A percentile compares a stretch with the other conserved stretches of the same genome.
phyloP scores from a whole-genome alignment of 1,140 invertebrate genomes.

The Rhynchophorus ferrugineus region DNA sequence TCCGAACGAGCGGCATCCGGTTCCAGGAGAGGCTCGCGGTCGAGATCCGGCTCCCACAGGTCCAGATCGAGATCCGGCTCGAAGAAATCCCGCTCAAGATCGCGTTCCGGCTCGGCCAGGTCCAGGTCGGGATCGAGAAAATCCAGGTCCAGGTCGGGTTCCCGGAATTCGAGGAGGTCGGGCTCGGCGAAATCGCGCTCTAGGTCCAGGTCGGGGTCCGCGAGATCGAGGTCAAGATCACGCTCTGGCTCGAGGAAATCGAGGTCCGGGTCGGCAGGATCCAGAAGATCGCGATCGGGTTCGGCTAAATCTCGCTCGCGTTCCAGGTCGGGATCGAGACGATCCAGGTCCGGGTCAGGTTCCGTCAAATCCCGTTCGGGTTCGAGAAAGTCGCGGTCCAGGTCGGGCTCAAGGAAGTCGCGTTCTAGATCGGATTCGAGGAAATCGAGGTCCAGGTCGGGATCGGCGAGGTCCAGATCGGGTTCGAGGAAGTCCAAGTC shows the following conservation, averaged over 20 bases:
- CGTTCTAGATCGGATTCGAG: conserved; percentile 25
- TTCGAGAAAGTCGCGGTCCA: conserved; percentile 28
- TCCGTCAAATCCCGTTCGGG: conserved; percentile 28
- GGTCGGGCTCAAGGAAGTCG: conserved; percentile 25
- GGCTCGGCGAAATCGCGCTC: conserved; percentile 23
- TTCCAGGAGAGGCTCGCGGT: conserved; percentile 15
- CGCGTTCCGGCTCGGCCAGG: conserved; percentile 23
- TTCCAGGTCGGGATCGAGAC: conserved; percentile 35
- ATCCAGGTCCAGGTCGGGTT: conserved; percentile 34
- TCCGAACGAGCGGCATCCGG: conserved; percentile 10
- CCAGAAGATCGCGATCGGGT: conserved; percentile 28
- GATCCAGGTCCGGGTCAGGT: conserved; percentile 34
- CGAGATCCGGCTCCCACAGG: conserved; percentile 8
- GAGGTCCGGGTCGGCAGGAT: conserved; percentile 29
- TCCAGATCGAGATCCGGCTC: conserved; percentile 23
- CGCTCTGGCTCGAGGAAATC: conserved; percentile 33
- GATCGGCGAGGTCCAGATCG: conserved; percentile 33
- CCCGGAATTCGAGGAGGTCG: conserved; percentile 5
- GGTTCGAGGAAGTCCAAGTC: conserved; percentile 39
- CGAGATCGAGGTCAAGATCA: conserved; percentile 40
- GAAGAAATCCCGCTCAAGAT: conserved; percentile 11
- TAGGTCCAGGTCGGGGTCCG: conserved; percentile 31
- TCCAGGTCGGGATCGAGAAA: conserved; percentile 24
- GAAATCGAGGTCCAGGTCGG: conserved; percentile 28
- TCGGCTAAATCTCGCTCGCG: conserved; percentile 25